Evolutionary conservation across 2,797 vertebrate genomes (phyloP).

Genomic region (Paedocypris micromegethes): DNA sequence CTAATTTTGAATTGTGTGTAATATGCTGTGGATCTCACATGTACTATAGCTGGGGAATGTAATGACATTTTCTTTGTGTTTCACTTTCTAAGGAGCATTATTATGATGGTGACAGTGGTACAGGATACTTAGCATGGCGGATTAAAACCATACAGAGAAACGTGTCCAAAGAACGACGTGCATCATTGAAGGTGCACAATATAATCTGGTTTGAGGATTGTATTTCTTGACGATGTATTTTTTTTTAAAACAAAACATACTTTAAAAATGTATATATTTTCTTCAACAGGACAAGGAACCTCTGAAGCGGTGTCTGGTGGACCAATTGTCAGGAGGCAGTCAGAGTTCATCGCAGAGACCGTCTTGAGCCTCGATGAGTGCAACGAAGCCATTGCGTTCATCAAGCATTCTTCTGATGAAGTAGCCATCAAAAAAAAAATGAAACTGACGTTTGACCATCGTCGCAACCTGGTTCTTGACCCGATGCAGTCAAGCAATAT

Average conservation of each 20-base stretch:
- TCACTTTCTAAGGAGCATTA: slow-evolving; percentile 32
- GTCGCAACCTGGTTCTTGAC: no score
- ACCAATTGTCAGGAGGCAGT: slow-evolving; percentile 41
- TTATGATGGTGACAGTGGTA: slow-evolving; percentile 42
- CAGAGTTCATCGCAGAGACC: slow-evolving; percentile 38
- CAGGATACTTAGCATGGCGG: slow-evolving; percentile 43
- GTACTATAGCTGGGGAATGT: background rate
- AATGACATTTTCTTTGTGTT: background rate
- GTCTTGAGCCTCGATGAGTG: slow-evolving; percentile 45
- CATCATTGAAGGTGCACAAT: slow-evolving; percentile 27
- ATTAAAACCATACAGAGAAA: slow-evolving; percentile 42
- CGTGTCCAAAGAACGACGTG: slow-evolving; percentile 33
- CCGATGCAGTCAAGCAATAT: no score
- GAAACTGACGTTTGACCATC: no score
- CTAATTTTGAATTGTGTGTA: background rate
- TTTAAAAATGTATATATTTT: no score
- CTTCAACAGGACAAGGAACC: no score
- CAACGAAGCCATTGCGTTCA: slow-evolving; percentile 17
- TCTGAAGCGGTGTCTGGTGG: slow-evolving; percentile 24
- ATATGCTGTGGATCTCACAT: background rate
- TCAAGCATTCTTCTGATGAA: no score
- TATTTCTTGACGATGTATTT: no score
- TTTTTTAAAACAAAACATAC: background rate
- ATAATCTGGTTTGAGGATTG: background rate
- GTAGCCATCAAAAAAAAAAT: no score